Percentiles rank a stretch among this genome's conserved stretches.
phyloP scores from a whole-genome alignment of 1,140 invertebrate species.

The Sycophila sp. region DNA sequence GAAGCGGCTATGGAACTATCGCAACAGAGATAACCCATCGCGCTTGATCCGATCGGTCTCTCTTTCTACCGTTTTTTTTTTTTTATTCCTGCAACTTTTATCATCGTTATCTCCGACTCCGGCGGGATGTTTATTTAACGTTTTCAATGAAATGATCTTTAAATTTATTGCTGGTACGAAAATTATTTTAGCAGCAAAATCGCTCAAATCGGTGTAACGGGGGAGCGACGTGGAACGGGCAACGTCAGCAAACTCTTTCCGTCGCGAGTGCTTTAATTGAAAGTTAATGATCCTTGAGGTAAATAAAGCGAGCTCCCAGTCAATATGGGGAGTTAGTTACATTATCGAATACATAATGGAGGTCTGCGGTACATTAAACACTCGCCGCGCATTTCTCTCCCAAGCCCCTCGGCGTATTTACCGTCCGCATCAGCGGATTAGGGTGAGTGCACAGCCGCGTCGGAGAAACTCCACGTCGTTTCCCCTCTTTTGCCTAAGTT shows the following conservation, averaged over 20 bases:
- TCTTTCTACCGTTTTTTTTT: background rate
- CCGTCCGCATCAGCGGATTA: constrained; percentile 60
- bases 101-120: too few species aligned
- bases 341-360: constrained; percentile 46
- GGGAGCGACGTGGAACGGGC: too few species aligned
- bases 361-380: constrained; percentile 36
- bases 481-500: background rate
- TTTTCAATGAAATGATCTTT: too few species aligned
- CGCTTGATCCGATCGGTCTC: background rate
- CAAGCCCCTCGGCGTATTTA: constrained; percentile 52
- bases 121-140: too few species aligned
- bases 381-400: constrained; percentile 44
- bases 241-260: too few species aligned
- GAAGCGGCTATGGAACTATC: too few species aligned
- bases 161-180: too few species aligned
- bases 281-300: background rate
- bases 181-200: too few species aligned
- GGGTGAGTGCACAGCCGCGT: constrained; percentile 4
- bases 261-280: too few species aligned
- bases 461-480: constrained; percentile 18
- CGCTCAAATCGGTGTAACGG: too few species aligned
- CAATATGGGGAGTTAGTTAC: constrained; percentile 36
- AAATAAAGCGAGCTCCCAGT: constrained; percentile 8
- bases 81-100: too few species aligned
- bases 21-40: too few species aligned